These are phyloP conservation scores for Craterocephalus amniculus DNA, from an alignment of 2,797 vertebrate species.

Conservation along the genomic window DNA sequence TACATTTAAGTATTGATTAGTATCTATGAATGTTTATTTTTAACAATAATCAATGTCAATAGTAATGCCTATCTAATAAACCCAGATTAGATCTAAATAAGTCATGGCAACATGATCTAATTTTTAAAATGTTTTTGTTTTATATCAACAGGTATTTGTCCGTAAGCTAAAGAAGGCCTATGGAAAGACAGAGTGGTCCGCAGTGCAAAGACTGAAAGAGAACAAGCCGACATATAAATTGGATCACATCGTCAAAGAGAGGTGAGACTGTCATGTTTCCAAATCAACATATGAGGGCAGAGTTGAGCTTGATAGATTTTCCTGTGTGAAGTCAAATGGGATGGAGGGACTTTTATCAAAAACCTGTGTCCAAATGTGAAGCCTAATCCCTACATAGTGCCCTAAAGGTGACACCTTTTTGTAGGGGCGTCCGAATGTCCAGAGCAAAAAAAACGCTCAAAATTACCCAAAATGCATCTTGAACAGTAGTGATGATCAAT, in stretches of 20 bases:
- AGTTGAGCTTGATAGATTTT: conserved; percentile 6
- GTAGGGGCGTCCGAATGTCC: no score
- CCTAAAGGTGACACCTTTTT: no score
- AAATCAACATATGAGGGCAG: conserved; percentile 30
- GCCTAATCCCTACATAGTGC: no score
- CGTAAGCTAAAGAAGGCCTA: conserved; percentile 93
- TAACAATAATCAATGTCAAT: no score
- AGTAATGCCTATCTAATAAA: no score
- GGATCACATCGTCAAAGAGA: conserved; percentile 96
- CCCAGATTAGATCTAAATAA: neutral
- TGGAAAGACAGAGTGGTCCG: conserved; percentile 90
- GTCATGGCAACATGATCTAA: neutral
- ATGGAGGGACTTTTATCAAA: neutral
- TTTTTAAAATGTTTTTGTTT: conserved; percentile 8
- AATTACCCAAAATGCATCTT: no score
- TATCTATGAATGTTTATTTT: no score
- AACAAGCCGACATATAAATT: conserved; percentile 95
- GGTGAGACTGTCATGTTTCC: conserved; percentile 77
- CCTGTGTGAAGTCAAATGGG: neutral
- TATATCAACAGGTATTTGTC: conserved; percentile 88
- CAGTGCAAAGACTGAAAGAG: conserved; percentile 87
- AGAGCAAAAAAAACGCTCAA: no score
- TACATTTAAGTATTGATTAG: no score
- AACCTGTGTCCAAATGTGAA: no score
- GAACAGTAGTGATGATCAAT: no score